These are phyloP conservation scores for Agonopterix alstromeriana DNA, from an alignment of 2,888 invertebrate genomes.

Conservation along the genomic window DNA sequence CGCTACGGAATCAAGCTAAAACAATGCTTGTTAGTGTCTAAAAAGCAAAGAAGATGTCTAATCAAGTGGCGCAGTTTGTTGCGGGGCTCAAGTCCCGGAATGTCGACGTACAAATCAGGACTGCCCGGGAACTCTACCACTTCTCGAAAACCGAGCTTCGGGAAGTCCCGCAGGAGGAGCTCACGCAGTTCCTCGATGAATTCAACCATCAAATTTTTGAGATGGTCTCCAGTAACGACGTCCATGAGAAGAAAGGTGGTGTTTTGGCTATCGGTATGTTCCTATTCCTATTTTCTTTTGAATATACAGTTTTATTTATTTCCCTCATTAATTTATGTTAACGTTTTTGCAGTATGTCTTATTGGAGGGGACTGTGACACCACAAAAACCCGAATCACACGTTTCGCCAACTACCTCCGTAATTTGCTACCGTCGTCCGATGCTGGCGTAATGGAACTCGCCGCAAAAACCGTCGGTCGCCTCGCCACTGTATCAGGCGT, in stretches of 20 bases:
- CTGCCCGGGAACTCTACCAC: constrained; percentile 91
- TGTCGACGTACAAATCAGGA: constrained; percentile 89
- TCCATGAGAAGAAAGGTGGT: constrained; percentile 96
- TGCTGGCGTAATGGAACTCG: constrained; percentile 95
- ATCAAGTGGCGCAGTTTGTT: constrained; percentile 86
- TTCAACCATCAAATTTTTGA: constrained; percentile 97
- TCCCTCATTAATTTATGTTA: background rate
- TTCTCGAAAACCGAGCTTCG: constrained; percentile 94
- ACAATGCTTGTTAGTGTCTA: background rate
- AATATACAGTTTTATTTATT: background rate
- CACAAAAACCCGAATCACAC: constrained; percentile 90
- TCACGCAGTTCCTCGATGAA: constrained; percentile 93
- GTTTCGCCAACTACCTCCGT: constrained; percentile 95
- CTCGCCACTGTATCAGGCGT: constrained; percentile 94
- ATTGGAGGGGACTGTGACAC: constrained; percentile 96
- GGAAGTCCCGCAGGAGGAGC: constrained; percentile 93
- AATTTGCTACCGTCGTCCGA: constrained; percentile 94
- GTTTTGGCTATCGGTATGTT: constrained; percentile 90
- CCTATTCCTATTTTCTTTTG: background rate
- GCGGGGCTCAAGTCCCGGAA: constrained; percentile 91
- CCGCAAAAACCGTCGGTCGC: constrained; percentile 96
- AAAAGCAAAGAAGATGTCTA: constrained; percentile 48
- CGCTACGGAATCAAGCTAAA: background rate
- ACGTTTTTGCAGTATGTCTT: constrained; percentile 84
- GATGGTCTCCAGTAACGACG: constrained; percentile 95